Evolutionary conservation across 2,888 invertebrate species (phyloP).

Genomic region (Chrysina gloriosa): DNA sequence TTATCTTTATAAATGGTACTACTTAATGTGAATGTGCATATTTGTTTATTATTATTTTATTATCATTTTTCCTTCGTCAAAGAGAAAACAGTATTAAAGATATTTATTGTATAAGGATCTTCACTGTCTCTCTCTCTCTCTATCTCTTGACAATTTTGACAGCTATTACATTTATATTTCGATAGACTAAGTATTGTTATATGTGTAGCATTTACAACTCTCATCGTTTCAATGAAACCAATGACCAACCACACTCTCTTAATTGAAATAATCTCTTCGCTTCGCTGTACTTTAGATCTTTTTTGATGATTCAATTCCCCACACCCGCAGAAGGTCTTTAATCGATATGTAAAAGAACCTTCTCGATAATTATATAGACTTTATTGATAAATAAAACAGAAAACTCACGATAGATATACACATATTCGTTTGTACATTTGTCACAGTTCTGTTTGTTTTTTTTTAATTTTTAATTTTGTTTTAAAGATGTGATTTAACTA

Average conservation of each 20-base stretch:
- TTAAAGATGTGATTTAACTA: slow-evolving; percentile 64
- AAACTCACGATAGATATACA: too few relatives aligned
- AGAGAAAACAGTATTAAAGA: slow-evolving; percentile 8
- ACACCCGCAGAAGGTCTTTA: too few relatives aligned
- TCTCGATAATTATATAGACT: too few relatives aligned
- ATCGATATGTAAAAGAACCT: too few relatives aligned
- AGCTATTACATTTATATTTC: slow-evolving; percentile 6
- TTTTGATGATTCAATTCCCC: too few relatives aligned
- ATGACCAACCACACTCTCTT: too few relatives aligned
- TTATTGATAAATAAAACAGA: too few relatives aligned
- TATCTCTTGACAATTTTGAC: neutral
- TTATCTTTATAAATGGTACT: neutral
- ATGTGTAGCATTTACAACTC: neutral
- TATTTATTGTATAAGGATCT: slow-evolving; percentile 3
- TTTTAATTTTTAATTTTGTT: slow-evolving; percentile 51
- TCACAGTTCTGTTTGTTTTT: slow-evolving; percentile 44
- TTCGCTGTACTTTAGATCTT: too few relatives aligned
- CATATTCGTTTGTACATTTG: slow-evolving; percentile 31
- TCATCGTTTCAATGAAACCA: too few relatives aligned
- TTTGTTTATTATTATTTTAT: neutral
- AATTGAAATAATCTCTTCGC: too few relatives aligned
- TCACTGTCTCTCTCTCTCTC: neutral
- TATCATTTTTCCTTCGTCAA: neutral
- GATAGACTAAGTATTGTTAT: neutral
- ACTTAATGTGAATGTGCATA: slow-evolving; percentile 8